Evolutionary conservation across 1,140 invertebrate species (phyloP).

Genomic region (Hycleus phaleratus): DNA sequence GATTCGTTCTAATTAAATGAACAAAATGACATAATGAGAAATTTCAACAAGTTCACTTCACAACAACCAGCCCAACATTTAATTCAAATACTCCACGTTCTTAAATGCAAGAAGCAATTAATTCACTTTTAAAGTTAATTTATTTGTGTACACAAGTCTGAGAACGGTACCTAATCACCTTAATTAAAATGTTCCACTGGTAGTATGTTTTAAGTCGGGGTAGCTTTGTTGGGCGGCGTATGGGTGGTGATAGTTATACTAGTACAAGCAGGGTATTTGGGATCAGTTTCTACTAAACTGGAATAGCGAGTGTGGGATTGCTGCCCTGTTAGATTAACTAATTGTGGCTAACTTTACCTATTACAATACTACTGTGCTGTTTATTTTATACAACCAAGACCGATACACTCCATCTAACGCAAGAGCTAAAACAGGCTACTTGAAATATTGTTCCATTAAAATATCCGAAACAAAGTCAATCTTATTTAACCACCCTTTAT

Average conservation of each 20-base stretch:
- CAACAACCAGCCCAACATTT: slow-evolving; percentile 26
- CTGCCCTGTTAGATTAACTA: slow-evolving; percentile 21
- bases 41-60: slow-evolving; percentile 34
- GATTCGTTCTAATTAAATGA: slow-evolving; percentile 12
- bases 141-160: slow-evolving; percentile 38
- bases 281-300: no score
- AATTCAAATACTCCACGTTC: slow-evolving; percentile 31
- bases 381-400: slow-evolving; percentile 17
- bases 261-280: no score
- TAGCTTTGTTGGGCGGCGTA: background rate
- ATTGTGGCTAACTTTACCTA: slow-evolving; percentile 27
- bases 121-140: slow-evolving; percentile 42
- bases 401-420: background rate
- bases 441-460: slow-evolving; percentile 11
- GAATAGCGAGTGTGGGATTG: background rate
- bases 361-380: slow-evolving; percentile 27
- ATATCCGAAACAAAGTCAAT: background rate
- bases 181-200: slow-evolving; percentile 36
- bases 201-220: slow-evolving; percentile 5
- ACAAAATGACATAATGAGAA: slow-evolving; percentile 30
- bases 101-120: slow-evolving; percentile 40
- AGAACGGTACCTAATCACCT: slow-evolving; percentile 37
- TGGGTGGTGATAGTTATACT: background rate
- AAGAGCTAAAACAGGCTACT: background rate
- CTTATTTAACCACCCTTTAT: background rate